Conservation (phyloP, 2,888 invertebrate genomes). For the Ceramica pisi region DNA sequence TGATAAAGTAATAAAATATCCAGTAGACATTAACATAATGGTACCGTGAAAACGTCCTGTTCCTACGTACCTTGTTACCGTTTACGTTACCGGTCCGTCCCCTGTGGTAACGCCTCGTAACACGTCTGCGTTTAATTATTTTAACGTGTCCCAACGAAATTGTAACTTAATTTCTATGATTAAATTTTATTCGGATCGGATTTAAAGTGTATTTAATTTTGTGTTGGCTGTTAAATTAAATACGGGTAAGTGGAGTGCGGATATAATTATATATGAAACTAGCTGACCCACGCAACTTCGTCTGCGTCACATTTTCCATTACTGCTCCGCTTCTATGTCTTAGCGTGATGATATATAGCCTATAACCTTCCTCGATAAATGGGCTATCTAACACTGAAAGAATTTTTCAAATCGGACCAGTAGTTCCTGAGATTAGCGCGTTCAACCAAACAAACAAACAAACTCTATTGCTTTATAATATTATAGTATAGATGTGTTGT, state of each 20-base stretch:
- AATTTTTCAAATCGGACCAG: no score
- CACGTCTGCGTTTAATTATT: constrained; percentile 55
- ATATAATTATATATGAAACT: not conserved
- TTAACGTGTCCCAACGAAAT: constrained; percentile 53
- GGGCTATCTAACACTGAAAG: no score
- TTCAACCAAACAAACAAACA: no score
- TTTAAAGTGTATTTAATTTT: constrained; percentile 36
- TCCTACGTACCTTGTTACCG: not conserved
- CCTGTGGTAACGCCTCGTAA: constrained; percentile 44
- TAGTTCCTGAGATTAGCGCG: no score
- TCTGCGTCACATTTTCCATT: no score
- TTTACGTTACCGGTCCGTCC: constrained; percentile 17
- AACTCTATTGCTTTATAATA: no score
- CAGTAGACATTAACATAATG: constrained; percentile 20
- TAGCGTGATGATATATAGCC: no score
- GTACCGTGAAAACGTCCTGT: not conserved
- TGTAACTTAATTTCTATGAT: constrained; percentile 57
- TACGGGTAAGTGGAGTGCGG: not conserved
- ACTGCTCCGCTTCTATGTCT: no score
- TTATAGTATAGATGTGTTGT: no score
- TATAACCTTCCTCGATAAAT: no score
- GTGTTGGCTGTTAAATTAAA: constrained; percentile 9
- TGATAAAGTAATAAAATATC: constrained; percentile 11
- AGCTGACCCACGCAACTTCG: no score
- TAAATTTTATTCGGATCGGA: constrained; percentile 44